Evolutionary conservation across 2,797 vertebrate species (phyloP), one percentile per base, ranked within the genome.

Genomic region (Manis crassicaudata): DNA sequence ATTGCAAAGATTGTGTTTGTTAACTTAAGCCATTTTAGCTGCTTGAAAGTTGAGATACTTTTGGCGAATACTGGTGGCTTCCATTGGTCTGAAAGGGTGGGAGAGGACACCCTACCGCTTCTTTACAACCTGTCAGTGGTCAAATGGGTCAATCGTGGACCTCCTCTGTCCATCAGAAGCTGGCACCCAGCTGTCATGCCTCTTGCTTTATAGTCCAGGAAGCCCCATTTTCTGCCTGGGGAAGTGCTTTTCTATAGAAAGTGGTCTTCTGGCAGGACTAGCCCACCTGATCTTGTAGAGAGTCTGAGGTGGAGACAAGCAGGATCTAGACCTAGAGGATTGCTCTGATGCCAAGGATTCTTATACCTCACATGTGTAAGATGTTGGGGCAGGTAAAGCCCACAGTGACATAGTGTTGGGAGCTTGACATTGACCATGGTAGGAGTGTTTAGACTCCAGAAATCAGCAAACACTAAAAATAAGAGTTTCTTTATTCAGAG

Each of bases 351-450:
- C 6, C 37, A 21, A 60, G 56, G 52, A 63, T 21, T 54, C 29
- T 67, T 32, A 50, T 4, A 35, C 40, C 32, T 56, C 60, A 32
- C 29, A 25, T 37, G n/a, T 7, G 12, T 10, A 58, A 70, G 29
- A 40, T 35, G 60, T 27, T 35, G 32, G 56, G 20, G 29, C 23
- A n/a, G 14, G 40, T 13, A 40, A 27, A 60, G 40, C 1, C 56
- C 32, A 20, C 0, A 0, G 29, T 54, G 40, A 40, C 21, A 2
- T 10, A 6, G n/a, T 17, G 43, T 17, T n/a, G 14, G 46, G 6
- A 60, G 56, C 62, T 79, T 67, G 35, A 67, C 43, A 43, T 16
- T 25, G 65, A 67, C n/a, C 43, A 3, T 5, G 11, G 35, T n/a
- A 20, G 73, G 23, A 67, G 18, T 16, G n/a, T 88, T 52, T 50